These are phyloP conservation scores for Toxotes jaculatrix DNA, from an alignment of 2,113 vertebrate species.

Conservation along the genomic window DNA sequence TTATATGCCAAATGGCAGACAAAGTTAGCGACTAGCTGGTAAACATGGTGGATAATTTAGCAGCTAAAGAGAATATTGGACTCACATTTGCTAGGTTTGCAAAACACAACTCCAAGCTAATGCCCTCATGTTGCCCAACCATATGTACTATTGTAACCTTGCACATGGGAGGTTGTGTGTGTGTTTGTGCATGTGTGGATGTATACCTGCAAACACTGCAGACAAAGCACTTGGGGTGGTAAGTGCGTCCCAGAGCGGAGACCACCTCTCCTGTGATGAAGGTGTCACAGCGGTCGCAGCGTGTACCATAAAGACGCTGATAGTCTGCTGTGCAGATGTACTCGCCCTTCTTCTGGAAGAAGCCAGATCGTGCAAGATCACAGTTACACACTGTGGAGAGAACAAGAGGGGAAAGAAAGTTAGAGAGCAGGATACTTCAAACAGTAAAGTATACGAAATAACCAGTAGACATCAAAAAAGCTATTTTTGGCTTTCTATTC, in stretches of 20 bases:
- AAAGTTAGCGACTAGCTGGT: background rate
- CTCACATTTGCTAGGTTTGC: background rate
- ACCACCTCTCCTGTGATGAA: slow-evolving; percentile 99
- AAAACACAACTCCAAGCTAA: background rate
- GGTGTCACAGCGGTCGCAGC: slow-evolving; percentile 95
- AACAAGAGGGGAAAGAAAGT: slow-evolving; percentile 3
- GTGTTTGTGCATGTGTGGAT: background rate
- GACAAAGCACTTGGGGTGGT: slow-evolving; percentile 98
- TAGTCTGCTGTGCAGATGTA: slow-evolving; percentile 99
- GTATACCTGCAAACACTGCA: slow-evolving; percentile 96
- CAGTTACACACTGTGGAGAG: slow-evolving; percentile 92
- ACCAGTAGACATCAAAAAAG: background rate
- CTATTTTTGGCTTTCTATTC: background rate
- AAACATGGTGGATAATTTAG: background rate
- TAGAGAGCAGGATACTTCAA: slow-evolving; percentile 3
- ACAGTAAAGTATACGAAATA: background rate
- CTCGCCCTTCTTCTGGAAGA: slow-evolving; percentile 99
- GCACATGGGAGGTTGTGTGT: background rate
- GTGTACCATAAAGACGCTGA: slow-evolving; percentile 96
- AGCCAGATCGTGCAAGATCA: slow-evolving; percentile 95
- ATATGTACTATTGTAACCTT: background rate
- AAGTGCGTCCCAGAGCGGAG: slow-evolving; percentile 96
- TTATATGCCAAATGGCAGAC: background rate
- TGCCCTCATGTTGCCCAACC: background rate
- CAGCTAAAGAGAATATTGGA: background rate